Percentiles rank a stretch among this genome's conserved stretches.
Evolutionary conservation across 2,797 vertebrate genomes (phyloP).

Genomic region (Zenarchopterus dispar): DNA sequence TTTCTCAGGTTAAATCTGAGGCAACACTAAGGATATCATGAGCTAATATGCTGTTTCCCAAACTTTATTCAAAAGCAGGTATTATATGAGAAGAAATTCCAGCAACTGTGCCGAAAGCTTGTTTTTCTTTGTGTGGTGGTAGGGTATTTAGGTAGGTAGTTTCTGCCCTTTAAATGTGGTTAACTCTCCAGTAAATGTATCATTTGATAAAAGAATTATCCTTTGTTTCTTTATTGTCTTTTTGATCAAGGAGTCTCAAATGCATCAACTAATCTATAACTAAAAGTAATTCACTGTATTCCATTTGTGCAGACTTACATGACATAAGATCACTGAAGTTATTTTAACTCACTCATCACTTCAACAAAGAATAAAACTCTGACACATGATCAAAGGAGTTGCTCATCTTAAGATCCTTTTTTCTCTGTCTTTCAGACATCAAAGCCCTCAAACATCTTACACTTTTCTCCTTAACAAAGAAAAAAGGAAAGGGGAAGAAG

Average conservation of each 20-base stretch:
- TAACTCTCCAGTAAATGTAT: slow-evolving; percentile 63
- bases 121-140: slow-evolving; percentile 33
- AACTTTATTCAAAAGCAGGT: slow-evolving; percentile 28
- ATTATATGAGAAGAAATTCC: slow-evolving; percentile 47
- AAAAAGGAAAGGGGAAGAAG: slow-evolving; percentile 3
- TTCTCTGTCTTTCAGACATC: slow-evolving; percentile 71
- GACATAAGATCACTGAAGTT: slow-evolving; percentile 58
- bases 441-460: slow-evolving; percentile 75
- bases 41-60: slow-evolving; percentile 25
- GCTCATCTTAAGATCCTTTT: slow-evolving; percentile 70
- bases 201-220: slow-evolving; percentile 66
- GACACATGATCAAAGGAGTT: slow-evolving; percentile 79
- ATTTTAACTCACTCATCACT: slow-evolving; percentile 77
- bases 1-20: slow-evolving; percentile 42
- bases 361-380: slow-evolving; percentile 75
- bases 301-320: slow-evolving; percentile 45
- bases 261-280: slow-evolving; percentile 58
- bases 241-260: slow-evolving; percentile 44
- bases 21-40: slow-evolving; percentile 27
- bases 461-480: slow-evolving; percentile 59
- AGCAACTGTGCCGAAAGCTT: slow-evolving; percentile 28
- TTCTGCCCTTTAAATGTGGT: slow-evolving; percentile 56
- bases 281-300: slow-evolving; percentile 57
- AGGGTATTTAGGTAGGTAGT: slow-evolving; percentile 30
- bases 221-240: slow-evolving; percentile 62